These are phyloP conservation scores for Rhyacichthys aspro DNA, from an alignment of 2,797 vertebrate genomes.

Conservation along the genomic window DNA sequence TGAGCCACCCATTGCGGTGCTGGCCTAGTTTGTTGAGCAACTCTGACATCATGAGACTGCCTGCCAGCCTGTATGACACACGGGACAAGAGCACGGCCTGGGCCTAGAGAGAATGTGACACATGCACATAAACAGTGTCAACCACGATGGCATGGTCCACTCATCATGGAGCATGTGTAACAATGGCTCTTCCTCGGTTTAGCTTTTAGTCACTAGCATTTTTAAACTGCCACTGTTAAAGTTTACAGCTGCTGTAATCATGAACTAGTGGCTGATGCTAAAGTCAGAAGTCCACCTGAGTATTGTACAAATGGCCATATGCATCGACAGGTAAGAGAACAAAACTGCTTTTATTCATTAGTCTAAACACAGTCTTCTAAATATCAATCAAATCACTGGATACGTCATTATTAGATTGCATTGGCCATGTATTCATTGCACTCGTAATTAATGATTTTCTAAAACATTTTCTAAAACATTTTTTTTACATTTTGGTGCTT, in stretches of 20 bases:
- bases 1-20: conserved; percentile 19
- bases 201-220: conserved; percentile 24
- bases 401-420: too few species aligned
- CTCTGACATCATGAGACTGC: conserved; percentile 54
- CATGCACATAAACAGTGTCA: conserved; percentile 43
- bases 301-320: too few species aligned
- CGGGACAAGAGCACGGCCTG: conserved; percentile 30
- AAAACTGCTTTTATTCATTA: too few species aligned
- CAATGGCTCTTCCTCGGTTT: conserved; percentile 26
- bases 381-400: too few species aligned
- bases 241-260: conserved; percentile 17
- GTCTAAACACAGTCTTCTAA: too few species aligned
- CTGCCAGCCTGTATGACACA: conserved; percentile 59
- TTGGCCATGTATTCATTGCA: too few species aligned
- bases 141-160: conserved; percentile 35
- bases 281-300: neutral
- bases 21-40: conserved; percentile 58
- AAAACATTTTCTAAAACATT: too few species aligned
- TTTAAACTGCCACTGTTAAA: conserved; percentile 23
- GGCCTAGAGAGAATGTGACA: conserved; percentile 46
- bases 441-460: too few species aligned
- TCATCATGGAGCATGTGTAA: conserved; percentile 24
- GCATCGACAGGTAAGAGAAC: too few species aligned
- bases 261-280: neutral
- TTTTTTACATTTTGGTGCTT: too few species aligned